A percentile compares a stretch with the other conserved stretches of the same genome.
Evolutionary conservation across 1,140 invertebrate species (phyloP).

Genomic region (Diprion similis): DNA sequence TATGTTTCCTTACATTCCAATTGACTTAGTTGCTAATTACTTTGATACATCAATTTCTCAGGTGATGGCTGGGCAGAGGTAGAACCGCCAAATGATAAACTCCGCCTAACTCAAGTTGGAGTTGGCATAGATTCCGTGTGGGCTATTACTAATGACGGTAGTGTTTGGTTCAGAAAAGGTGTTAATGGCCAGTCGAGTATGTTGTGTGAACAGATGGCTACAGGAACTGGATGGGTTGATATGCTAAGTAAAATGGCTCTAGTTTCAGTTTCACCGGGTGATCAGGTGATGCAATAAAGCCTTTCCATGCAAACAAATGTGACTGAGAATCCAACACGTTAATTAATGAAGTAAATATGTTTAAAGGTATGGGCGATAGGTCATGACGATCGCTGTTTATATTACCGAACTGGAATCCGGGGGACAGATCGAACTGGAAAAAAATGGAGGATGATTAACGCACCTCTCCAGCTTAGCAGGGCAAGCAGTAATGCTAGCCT

Average conservation of each 20-base stretch:
- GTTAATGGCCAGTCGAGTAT: constrained; percentile 75
- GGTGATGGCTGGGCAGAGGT: constrained; percentile 84
- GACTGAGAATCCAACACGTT: constrained; percentile 10
- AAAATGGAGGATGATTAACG: constrained; percentile 81
- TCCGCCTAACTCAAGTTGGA: constrained; percentile 77
- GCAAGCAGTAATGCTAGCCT: constrained; percentile 76
- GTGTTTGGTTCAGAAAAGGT: constrained; percentile 91
- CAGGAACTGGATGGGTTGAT: constrained; percentile 82
- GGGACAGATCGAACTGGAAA: constrained; percentile 83
- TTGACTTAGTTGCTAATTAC: no score
- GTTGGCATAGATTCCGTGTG: constrained; percentile 87
- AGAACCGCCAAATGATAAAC: constrained; percentile 72
- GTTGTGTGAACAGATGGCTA: constrained; percentile 73
- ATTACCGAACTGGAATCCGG: constrained; percentile 81
- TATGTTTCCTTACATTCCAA: no score
- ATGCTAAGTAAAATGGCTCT: constrained; percentile 84
- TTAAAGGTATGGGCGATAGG: constrained; percentile 73
- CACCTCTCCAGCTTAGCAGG: constrained; percentile 78
- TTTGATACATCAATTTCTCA: constrained; percentile 35
- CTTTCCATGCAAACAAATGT: no score
- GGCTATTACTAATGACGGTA: constrained; percentile 83
- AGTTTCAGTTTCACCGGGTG: constrained; percentile 84
- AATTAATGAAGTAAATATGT: constrained; percentile 13
- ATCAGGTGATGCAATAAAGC: constrained; percentile 69
- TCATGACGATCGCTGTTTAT: constrained; percentile 75